phyloP scores from a whole-genome alignment of 2,797 vertebrate genomes.

The Microhierax caerulescens region DNA sequence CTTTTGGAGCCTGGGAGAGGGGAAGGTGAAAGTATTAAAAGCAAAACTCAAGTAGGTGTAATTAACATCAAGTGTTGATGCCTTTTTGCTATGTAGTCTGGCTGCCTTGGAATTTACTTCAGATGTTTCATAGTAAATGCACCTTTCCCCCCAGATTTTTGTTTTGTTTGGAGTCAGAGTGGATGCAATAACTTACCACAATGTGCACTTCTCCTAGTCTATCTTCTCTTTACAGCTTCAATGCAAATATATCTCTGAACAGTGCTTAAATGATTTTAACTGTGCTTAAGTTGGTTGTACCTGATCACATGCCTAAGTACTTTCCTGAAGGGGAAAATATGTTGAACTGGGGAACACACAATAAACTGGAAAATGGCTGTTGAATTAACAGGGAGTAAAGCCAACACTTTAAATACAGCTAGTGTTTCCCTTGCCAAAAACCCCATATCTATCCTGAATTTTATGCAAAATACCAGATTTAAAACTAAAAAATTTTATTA shows the following conservation, averaged over 20 bases:
- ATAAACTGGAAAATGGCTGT: neutral
- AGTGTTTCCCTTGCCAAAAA: neutral
- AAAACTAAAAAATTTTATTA: neutral
- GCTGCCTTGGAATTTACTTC: neutral
- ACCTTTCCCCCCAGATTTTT: neutral
- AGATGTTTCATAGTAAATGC: neutral
- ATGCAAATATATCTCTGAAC: neutral
- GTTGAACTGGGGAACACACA: neutral
- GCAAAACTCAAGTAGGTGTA: neutral
- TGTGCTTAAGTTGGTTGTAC: neutral
- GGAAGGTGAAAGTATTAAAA: neutral
- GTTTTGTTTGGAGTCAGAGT: neutral
- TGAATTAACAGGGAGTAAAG: neutral
- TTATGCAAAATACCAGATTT: neutral
- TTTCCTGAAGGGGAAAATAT: neutral
- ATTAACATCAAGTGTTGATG: neutral
- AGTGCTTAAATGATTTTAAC: neutral
- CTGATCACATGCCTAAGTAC: neutral
- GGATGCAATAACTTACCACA: neutral
- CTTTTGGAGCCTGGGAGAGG: neutral
- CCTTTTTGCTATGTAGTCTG: neutral
- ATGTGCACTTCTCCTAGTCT: neutral
- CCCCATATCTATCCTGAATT: neutral
- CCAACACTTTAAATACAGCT: neutral
- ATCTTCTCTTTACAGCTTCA: neutral